Conservation (phyloP, 2,113 vertebrate genomes). For the Telmatochromis bifrenatus region DNA sequence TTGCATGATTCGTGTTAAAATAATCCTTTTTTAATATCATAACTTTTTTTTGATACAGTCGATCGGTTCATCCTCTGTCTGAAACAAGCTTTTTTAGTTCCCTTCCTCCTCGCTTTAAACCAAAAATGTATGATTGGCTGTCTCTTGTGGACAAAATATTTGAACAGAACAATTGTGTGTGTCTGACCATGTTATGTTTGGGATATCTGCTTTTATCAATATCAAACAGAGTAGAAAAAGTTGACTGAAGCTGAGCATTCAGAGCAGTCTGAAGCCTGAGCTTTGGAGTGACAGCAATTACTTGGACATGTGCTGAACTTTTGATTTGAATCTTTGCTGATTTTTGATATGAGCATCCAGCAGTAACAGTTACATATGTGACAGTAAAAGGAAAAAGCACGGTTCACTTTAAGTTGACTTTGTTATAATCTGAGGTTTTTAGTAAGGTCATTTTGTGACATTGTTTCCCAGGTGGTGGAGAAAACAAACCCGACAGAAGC, state of each 20-base stretch:
- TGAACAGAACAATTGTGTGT: neutral
- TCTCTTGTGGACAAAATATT: neutral
- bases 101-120: neutral
- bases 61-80: neutral
- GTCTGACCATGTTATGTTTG: neutral
- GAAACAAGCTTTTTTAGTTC: neutral
- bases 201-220: neutral
- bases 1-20: neutral
- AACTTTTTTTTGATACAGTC: neutral
- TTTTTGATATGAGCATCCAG: neutral
- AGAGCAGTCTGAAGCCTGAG: neutral
- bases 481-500: constrained; percentile 95
- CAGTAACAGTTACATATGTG: neutral
- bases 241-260: neutral
- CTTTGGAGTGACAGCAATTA: neutral
- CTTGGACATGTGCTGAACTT: neutral
- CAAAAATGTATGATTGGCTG: neutral
- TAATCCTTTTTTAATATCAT: neutral
- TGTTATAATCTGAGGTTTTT: neutral
- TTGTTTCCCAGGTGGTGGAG: constrained; percentile 84
- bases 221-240: neutral
- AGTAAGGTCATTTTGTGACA: neutral
- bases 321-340: neutral
- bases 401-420: neutral
- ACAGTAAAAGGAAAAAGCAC: neutral